Percentiles rank a stretch among this genome's conserved stretches.
Evolutionary conservation across 2,888 invertebrate species (phyloP).

Genomic region (Nowickia ferox): DNA sequence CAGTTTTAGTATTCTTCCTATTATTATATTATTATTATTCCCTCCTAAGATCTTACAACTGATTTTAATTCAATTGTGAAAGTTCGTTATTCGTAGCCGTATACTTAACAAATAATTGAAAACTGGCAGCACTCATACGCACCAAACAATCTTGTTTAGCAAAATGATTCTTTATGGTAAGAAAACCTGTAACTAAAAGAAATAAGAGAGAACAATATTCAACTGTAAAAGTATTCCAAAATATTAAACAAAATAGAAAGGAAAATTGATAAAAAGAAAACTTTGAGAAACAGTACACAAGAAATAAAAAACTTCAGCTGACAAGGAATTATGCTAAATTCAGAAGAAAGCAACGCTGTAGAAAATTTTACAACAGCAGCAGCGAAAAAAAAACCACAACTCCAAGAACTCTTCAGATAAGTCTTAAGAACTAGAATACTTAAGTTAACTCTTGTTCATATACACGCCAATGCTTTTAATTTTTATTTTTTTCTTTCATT

Average conservation of each 20-base stretch:
- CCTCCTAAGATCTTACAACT: not conserved
- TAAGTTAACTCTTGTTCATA: conserved; percentile 36
- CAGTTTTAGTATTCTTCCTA: not conserved
- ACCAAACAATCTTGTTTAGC: conserved; percentile 33
- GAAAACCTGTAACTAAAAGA: not conserved
- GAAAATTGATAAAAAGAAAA: not conserved
- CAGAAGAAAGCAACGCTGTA: conserved; percentile 29
- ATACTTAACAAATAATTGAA: conserved; percentile 44
- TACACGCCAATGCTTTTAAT: not conserved
- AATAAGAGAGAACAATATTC: not conserved
- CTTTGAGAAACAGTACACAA: conserved; percentile 1
- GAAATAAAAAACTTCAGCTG: conserved; percentile 12
- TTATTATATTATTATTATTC: not conserved
- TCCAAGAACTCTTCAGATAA: conserved; percentile 32
- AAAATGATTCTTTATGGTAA: conserved; percentile 28
- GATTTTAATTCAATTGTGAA: conserved; percentile 33
- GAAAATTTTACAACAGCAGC: conserved; percentile 18
- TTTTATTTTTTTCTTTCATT: no score
- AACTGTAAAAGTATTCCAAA: not conserved
- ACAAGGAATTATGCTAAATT: conserved; percentile 43
- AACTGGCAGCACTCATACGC: conserved; percentile 58
- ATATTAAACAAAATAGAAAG: not conserved
- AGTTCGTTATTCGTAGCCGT: conserved; percentile 38
- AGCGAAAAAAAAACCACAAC: conserved; percentile 24
- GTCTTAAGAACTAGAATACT: conserved; percentile 54